Base-by-base conservation (phyloP, 2,888 invertebrate genomes). In the Andrena dorsata region DNA sequence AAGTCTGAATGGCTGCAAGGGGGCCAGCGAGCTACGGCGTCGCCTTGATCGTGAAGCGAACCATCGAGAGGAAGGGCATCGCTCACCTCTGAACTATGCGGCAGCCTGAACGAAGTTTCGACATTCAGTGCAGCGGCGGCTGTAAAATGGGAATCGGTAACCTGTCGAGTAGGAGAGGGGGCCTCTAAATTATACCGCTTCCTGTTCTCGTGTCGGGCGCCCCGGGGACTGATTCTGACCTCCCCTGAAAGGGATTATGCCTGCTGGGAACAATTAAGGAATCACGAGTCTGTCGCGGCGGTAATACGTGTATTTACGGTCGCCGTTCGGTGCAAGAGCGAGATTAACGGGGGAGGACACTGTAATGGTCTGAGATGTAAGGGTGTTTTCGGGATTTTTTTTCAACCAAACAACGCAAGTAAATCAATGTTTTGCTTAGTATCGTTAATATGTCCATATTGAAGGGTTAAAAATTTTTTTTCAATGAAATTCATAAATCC, bases 1-100 rank as follows among this genome's bases (percentile, higher is more conserved):
- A 56, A 26, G 66, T 75, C 71, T 76, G 79, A 88, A 88, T 79
- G 78, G 75, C 72, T 74, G 83, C 82, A 87, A 77, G 75, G 73
- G 13, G 68, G 63, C 76, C 72, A 73, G 58, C 66, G 70, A 41
- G 41, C 41, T 16, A 41, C 41, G 16, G 16, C 63, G 72, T 78
- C 51, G 56, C 81, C 76, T 78, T 75, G 84, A 78, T 84, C 76
- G 64, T 83, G 78, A 58, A 64, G 61, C 53, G 47, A 61, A 35
- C 61, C 61, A 20, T 56, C 53, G 53, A 2, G 7, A 56, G 26
- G 26, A 71, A 53, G 77, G 51, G 80, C 66, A 28, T 70, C 53
- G 56, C 7, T 73, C 26, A 70, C 32, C 73, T 60, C 32, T 53
- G 58, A 80, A 61, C 73, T 70, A 56, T 63, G 73, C 65, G 41